Conservation (phyloP, 2,797 vertebrate species). For the Hippoglossus hippoglossus region DNA sequence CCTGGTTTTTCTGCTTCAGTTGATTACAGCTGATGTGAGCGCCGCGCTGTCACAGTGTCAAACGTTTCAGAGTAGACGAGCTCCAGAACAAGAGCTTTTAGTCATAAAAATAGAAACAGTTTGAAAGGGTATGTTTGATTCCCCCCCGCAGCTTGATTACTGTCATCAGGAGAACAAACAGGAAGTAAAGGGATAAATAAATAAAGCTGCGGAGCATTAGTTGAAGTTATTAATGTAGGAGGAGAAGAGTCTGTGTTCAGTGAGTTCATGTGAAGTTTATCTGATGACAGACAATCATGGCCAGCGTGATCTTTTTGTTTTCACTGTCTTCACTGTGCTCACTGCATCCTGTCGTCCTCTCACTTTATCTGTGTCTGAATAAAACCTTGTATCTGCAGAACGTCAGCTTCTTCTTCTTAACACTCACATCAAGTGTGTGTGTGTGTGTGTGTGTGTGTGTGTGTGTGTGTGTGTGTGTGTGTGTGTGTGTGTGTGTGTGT, state of each 20-base stretch:
- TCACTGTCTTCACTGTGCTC: slow-evolving; percentile 34
- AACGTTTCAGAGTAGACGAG: slow-evolving; percentile 47
- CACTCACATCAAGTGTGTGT: not conserved
- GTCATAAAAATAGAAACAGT: slow-evolving; percentile 56
- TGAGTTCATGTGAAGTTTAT: not conserved
- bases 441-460: not conserved
- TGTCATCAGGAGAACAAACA: not conserved
- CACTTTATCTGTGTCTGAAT: slow-evolving; percentile 75
- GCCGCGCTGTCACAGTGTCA: slow-evolving; percentile 49
- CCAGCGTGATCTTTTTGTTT: slow-evolving; percentile 48
- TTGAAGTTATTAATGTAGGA: not conserved
- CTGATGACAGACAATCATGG: not conserved
- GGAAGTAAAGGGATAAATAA: slow-evolving; percentile 5
- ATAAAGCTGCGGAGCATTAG: slow-evolving; percentile 10
- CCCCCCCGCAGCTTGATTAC: not conserved
- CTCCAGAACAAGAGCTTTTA: slow-evolving; percentile 54
- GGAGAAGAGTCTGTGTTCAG: not conserved
- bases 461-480: not conserved
- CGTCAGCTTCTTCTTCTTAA: not conserved
- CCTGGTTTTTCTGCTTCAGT: slow-evolving; percentile 25
- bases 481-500: not conserved
- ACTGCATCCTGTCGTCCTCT: slow-evolving; percentile 42
- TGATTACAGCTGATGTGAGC: slow-evolving; percentile 36
- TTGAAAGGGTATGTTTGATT: slow-evolving; percentile 38
- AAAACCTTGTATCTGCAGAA: slow-evolving; percentile 78